Percentiles rank a stretch among this genome's conserved stretches.
Evolutionary conservation across 2,113 vertebrate genomes (phyloP).

Genomic region (Oncorhynchus gorbuscha): DNA sequence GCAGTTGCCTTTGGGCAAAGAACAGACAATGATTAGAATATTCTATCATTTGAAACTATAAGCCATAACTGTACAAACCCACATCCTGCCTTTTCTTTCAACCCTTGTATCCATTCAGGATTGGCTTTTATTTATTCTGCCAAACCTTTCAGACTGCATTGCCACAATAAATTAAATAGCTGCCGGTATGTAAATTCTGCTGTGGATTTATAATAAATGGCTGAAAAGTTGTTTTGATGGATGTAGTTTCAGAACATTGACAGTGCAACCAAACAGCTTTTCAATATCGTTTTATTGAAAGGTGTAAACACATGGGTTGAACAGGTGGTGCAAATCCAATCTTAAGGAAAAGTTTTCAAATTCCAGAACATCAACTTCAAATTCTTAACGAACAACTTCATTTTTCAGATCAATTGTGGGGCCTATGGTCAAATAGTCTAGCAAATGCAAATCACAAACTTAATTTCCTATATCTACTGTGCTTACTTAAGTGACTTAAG

Average conservation of each 20-base stretch:
- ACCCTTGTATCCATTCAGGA: not conserved
- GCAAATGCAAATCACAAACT: not conserved
- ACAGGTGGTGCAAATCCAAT: slow-evolving; percentile 48
- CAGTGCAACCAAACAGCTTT: slow-evolving; percentile 57
- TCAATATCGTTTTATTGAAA: slow-evolving; percentile 92
- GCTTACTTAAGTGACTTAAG: not conserved
- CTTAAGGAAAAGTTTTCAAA: slow-evolving; percentile 70
- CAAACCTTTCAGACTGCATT: not conserved
- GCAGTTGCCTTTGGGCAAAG: too few species aligned
- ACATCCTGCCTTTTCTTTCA: slow-evolving; percentile 3
- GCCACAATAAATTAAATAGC: not conserved
- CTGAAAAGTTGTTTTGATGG: not conserved
- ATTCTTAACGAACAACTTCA: not conserved
- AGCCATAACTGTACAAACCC: not conserved
- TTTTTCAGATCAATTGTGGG: not conserved
- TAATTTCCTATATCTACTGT: not conserved
- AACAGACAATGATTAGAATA: too few species aligned
- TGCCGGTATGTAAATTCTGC: not conserved
- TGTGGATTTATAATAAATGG: slow-evolving; percentile 9
- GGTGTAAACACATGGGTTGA: slow-evolving; percentile 64
- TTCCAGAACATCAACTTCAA: slow-evolving; percentile 27
- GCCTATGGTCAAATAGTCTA: not conserved
- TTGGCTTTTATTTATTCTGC: not conserved
- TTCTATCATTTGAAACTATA: not conserved
- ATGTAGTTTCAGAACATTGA: slow-evolving; percentile 6